Conservation (phyloP, 2,113 vertebrate species). For the Nesogale talazaci region DNA sequence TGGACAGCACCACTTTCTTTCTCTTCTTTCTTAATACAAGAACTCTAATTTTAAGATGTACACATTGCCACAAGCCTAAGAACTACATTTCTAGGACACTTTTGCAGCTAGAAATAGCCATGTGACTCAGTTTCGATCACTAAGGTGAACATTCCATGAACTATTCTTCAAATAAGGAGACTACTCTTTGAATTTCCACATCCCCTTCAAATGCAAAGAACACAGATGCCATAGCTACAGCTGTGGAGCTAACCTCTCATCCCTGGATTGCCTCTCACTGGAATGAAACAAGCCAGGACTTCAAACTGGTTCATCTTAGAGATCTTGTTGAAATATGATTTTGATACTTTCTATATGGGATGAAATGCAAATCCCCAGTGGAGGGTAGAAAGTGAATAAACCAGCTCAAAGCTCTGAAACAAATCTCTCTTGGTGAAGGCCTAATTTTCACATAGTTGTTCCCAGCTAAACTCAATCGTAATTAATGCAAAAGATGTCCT, state of each 20-base stretch:
- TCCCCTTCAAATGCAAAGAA: not conserved
- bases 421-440: not conserved
- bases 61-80: not conserved
- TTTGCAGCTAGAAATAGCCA: not conserved
- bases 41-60: not conserved
- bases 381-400: no score
- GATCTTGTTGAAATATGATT: no score
- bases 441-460: conserved; percentile 48
- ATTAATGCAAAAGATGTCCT: conserved; percentile 33
- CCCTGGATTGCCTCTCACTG: not conserved
- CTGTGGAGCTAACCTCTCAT: not conserved
- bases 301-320: no score
- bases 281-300: not conserved
- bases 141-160: not conserved
- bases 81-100: conserved; percentile 30
- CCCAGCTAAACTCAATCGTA: not conserved
- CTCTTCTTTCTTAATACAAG: conserved; percentile 1
- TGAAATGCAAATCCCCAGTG: no score
- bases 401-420: not conserved
- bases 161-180: not conserved
- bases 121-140: not conserved
- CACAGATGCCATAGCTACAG: not conserved
- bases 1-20: no score
- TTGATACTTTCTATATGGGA: no score
- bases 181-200: not conserved